Conservation (phyloP, 2,888 invertebrate species). For the Cryptus armator region DNA sequence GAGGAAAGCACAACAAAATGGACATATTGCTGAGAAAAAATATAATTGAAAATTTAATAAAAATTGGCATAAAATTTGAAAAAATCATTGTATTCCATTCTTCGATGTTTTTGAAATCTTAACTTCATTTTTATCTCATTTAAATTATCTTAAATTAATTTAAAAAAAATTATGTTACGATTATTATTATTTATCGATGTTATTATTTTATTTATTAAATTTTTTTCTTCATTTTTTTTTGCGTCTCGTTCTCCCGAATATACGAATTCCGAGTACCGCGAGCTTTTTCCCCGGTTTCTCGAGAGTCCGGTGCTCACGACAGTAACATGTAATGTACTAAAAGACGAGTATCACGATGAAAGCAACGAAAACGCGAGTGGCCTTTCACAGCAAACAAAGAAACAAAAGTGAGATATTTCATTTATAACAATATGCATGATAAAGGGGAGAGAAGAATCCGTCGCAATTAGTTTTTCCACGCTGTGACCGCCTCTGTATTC, state of each 20-base stretch:
- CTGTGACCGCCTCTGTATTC: conserved; percentile 34
- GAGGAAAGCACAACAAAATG: not conserved
- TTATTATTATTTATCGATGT: no score
- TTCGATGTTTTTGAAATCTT: no score
- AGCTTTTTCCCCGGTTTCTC: not conserved
- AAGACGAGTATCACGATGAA: not conserved
- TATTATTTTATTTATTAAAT: no score
- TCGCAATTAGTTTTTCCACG: conserved; percentile 17
- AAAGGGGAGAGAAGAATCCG: not conserved
- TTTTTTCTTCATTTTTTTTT: no score
- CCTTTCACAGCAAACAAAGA: not conserved
- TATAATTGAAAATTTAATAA: no score
- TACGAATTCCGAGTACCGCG: not conserved
- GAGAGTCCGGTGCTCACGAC: not conserved
- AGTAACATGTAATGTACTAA: not conserved
- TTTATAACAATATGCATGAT: conserved; percentile 3
- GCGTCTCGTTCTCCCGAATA: no score
- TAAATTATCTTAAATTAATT: no score
- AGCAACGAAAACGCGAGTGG: not conserved
- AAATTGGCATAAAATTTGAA: no score
- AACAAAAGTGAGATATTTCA: not conserved
- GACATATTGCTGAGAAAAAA: no score
- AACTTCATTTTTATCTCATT: no score
- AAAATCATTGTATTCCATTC: no score
- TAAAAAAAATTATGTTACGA: no score